These are phyloP conservation scores for Lochmaea crataegi DNA, from an alignment of 2,888 invertebrate genomes.

Conservation along the genomic window DNA sequence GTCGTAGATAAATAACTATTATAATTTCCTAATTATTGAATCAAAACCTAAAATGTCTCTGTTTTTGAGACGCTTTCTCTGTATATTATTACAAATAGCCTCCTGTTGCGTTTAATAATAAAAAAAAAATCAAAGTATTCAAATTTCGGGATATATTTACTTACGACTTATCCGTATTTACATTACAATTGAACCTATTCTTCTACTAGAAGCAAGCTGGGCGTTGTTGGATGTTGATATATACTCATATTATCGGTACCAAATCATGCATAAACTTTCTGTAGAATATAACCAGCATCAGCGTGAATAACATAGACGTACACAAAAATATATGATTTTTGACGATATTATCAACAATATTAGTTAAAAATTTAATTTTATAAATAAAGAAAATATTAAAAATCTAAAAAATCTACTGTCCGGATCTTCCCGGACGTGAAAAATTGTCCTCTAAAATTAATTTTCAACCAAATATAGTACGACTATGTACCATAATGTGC, in stretches of 20 bases:
- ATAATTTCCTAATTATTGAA: too few relatives aligned
- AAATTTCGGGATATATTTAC: not conserved
- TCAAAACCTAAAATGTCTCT: too few relatives aligned
- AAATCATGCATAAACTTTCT: slow-evolving; percentile 33
- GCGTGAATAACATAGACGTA: slow-evolving; percentile 12
- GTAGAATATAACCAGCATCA: slow-evolving; percentile 4
- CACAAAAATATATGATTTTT: not conserved
- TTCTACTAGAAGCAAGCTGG: slow-evolving; percentile 20
- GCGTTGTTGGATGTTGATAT: slow-evolving; percentile 16
- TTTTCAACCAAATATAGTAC: not conserved
- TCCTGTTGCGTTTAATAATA: not conserved
- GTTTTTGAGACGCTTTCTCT: too few relatives aligned
- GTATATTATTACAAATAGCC: not conserved
- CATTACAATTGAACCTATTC: slow-evolving; percentile 20
- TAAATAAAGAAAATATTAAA: too few relatives aligned
- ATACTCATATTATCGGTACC: slow-evolving; percentile 19
- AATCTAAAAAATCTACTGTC: too few relatives aligned
- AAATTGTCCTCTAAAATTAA: too few relatives aligned
- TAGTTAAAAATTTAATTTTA: too few relatives aligned
- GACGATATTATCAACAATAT: too few relatives aligned
- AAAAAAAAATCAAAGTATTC: not conserved
- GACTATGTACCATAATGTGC: slow-evolving; percentile 14
- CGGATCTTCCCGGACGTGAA: too few relatives aligned
- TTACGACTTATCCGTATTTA: slow-evolving; percentile 6
- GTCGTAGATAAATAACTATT: too few relatives aligned